These are phyloP conservation scores for Peromyscus eremicus DNA, from an alignment of 2,797 vertebrate genomes.

Conservation along the genomic window DNA sequence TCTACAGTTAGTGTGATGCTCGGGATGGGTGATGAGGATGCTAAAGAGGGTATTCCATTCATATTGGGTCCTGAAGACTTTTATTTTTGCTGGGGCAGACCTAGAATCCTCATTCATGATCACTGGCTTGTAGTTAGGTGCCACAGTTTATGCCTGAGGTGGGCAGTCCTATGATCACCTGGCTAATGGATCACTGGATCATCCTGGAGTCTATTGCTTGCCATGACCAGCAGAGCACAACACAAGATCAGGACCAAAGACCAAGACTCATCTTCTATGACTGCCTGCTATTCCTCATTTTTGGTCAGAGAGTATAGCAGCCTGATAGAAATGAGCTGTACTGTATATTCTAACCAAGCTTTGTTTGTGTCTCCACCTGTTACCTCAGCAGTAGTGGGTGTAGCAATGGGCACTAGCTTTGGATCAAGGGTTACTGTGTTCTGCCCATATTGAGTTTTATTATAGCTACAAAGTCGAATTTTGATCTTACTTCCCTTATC, in stretches of 20 bases:
- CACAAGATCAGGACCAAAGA: background rate
- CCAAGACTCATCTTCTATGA: background rate
- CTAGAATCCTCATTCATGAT: background rate
- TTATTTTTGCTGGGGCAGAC: background rate
- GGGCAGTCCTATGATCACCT: background rate
- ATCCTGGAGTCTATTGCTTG: background rate
- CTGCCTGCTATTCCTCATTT: background rate
- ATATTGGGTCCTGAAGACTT: background rate
- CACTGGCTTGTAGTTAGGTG: background rate
- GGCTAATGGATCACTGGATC: background rate
- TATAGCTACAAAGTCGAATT: background rate
- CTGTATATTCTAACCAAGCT: background rate
- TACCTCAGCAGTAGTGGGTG: background rate
- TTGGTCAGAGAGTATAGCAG: background rate
- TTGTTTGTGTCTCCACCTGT: no score
- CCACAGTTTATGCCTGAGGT: background rate
- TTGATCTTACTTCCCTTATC: background rate
- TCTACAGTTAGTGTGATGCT: background rate
- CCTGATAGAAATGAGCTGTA: background rate
- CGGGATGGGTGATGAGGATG: background rate
- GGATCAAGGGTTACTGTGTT: background rate
- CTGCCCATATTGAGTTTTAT: background rate
- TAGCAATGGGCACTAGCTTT: background rate
- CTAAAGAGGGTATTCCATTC: background rate
- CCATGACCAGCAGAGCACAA: background rate